Evolutionary conservation across 2,888 invertebrate genomes (phyloP), one percentile per base, ranked within the genome.

Genomic region (Mechanitis messenoides): DNA sequence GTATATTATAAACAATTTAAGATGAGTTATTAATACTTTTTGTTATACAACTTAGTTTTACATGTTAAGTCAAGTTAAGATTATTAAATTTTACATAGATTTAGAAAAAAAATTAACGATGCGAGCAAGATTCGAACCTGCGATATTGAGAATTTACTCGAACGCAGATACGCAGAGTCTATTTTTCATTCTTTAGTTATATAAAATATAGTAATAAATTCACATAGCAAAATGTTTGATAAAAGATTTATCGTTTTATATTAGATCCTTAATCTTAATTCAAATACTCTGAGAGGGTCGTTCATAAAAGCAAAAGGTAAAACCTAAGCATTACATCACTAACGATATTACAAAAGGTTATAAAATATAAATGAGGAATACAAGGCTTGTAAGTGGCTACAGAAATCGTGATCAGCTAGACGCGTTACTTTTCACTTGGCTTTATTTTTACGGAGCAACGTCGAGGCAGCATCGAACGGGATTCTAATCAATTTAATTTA

Each of bases 401-500:
- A 80, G 73, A 76, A 77, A 79, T 78, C 72, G 72, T 70, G 73
- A 75, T 70, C 71, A 71, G 71, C 73, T 74, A 77, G 77, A 77
- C 76, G 78, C 78, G 79, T 80, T 84, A 84, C 87, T 88, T 89
- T 88, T 87, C 81, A 83, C 80, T 81, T 74, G 77, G 78, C 81
- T 85, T 86, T 89, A 87, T 86, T 89, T 88, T 88, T 85, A 78
- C 83, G 76, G 73, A 74, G 81, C 84, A 80, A 83, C 86, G 84
- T 81, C 82, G 82, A 77, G 81, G 74, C 80, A 78, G 81, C 84
- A 83, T 87, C 85, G 85, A 84, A 82, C 87, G 83, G 87, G 87
- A 87, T 89, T 87, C 90, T 90, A 90, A 90, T 90, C 90, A 90
- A 89, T 90, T 90, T 90, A 90, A 90, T 90, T 90, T 90, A 90